Evolutionary conservation across 2,888 invertebrate species (phyloP).

Genomic region (Nematopogon swammerdamellus): DNA sequence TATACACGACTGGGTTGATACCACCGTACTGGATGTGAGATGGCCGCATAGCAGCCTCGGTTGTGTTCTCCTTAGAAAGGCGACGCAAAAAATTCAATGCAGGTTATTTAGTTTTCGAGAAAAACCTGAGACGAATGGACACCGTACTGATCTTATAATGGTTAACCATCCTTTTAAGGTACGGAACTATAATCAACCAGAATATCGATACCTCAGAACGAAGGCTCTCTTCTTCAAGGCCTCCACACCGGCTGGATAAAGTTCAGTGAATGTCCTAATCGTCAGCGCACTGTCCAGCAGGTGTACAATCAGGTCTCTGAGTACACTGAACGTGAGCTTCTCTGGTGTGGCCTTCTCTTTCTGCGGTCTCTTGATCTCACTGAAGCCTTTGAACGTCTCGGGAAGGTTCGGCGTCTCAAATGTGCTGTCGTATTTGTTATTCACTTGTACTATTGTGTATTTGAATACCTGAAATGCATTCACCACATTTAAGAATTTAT

Average conservation of each 20-base stretch:
- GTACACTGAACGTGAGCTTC: constrained; percentile 35
- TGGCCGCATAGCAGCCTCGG: too few species aligned
- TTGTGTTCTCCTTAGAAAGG: too few species aligned
- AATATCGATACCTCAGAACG: constrained; percentile 38
- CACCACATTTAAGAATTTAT: too few species aligned
- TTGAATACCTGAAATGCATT: constrained; percentile 49
- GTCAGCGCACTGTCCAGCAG: constrained; percentile 69
- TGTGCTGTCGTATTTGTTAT: constrained; percentile 38
- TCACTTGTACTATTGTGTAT: constrained; percentile 49
- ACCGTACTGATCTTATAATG: too few species aligned
- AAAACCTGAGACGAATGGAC: too few species aligned
- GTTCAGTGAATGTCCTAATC: constrained; percentile 64
- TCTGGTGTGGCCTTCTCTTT: constrained; percentile 22
- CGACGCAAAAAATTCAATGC: too few species aligned
- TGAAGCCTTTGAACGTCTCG: constrained; percentile 43
- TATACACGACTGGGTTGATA: too few species aligned
- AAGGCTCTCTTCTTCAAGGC: constrained; percentile 59
- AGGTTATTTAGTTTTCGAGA: too few species aligned
- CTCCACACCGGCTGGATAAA: constrained; percentile 54
- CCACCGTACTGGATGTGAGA: too few species aligned
- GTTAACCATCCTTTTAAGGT: too few species aligned
- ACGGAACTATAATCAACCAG: too few species aligned
- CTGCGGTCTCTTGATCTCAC: constrained; percentile 31
- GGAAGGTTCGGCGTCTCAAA: constrained; percentile 42
- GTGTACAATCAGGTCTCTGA: constrained; percentile 67